A percentile compares a stretch with the other conserved stretches of the same genome.
These are phyloP conservation scores for Fissipunctia ypsillon DNA, from an alignment of 2,888 invertebrate species.

Conservation along the genomic window DNA sequence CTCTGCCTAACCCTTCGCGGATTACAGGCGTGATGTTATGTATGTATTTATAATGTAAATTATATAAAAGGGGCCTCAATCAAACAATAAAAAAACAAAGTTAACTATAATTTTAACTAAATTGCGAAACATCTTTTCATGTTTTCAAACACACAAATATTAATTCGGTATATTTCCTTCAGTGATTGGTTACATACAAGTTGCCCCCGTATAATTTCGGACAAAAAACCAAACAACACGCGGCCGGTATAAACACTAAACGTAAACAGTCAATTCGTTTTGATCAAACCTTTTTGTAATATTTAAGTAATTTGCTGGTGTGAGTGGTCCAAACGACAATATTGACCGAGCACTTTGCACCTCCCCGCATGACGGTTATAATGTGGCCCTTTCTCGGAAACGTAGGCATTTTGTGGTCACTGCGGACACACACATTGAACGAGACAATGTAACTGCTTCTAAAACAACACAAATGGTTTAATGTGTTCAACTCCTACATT, in stretches of 20 bases:
- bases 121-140: not conserved
- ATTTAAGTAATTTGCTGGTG: slow-evolving; percentile 79
- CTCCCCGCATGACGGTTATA: slow-evolving; percentile 78
- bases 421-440: slow-evolving; percentile 73
- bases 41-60: not conserved
- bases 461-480: slow-evolving; percentile 45
- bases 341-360: slow-evolving; percentile 87
- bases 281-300: slow-evolving; percentile 79
- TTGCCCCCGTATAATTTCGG: slow-evolving; percentile 35
- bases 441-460: slow-evolving; percentile 67
- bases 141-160: not conserved
- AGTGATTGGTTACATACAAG: slow-evolving; percentile 22
- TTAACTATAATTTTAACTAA: not conserved
- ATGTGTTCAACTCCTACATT: slow-evolving; percentile 40
- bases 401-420: slow-evolving; percentile 72
- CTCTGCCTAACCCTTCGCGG: too few relatives aligned
- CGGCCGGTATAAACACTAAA: slow-evolving; percentile 71
- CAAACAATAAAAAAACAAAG: not conserved
- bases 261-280: slow-evolving; percentile 76
- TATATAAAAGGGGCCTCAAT: not conserved
- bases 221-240: slow-evolving; percentile 68
- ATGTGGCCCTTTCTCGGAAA: slow-evolving; percentile 84
- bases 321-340: slow-evolving; percentile 78
- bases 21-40: too few relatives aligned
- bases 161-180: not conserved